Percentiles rank a stretch among this genome's conserved stretches.
Evolutionary conservation across 2,113 vertebrate genomes (phyloP).

Genomic region (Ascaphus truei): DNA sequence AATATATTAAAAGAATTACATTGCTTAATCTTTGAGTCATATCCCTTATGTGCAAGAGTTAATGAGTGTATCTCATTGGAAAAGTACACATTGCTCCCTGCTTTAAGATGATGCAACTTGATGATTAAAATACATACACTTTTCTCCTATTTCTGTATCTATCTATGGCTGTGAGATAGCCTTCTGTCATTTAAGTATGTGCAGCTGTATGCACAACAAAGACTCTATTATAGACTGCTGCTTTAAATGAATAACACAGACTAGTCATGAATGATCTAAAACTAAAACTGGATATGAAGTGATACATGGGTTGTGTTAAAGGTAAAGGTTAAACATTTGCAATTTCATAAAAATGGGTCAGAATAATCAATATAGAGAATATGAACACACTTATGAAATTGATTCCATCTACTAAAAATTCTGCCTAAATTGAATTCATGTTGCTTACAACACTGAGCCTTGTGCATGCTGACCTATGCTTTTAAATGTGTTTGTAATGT

Average conservation of each 20-base stretch:
- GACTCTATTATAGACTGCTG: neutral
- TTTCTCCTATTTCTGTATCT: slow-evolving; percentile 7
- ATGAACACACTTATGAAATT: slow-evolving; percentile 22
- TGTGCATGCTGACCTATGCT: slow-evolving; percentile 18
- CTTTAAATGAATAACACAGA: neutral
- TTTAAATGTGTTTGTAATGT: slow-evolving; percentile 32
- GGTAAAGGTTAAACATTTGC: slow-evolving; percentile 17
- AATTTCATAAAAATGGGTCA: slow-evolving; percentile 29
- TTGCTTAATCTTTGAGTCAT: slow-evolving; percentile 3
- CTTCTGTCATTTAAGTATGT: neutral
- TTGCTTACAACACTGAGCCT: slow-evolving; percentile 7
- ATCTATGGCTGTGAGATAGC: neutral
- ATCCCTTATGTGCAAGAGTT: neutral
- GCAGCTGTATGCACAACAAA: neutral
- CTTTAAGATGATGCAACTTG: neutral
- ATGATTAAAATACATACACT: neutral
- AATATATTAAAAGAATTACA: slow-evolving; percentile 15
- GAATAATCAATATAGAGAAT: slow-evolving; percentile 17
- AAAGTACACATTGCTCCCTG: slow-evolving; percentile 8
- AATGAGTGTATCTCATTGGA: slow-evolving; percentile 6
- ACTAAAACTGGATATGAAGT: neutral
- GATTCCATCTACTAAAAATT: slow-evolving; percentile 31
- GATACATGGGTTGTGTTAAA: neutral
- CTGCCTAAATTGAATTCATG: slow-evolving; percentile 12
- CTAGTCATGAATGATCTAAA: neutral